Evolutionary conservation across 2,797 vertebrate species (phyloP), one percentile per base, ranked within the genome.

Genomic region (Potorous gilbertii): DNA sequence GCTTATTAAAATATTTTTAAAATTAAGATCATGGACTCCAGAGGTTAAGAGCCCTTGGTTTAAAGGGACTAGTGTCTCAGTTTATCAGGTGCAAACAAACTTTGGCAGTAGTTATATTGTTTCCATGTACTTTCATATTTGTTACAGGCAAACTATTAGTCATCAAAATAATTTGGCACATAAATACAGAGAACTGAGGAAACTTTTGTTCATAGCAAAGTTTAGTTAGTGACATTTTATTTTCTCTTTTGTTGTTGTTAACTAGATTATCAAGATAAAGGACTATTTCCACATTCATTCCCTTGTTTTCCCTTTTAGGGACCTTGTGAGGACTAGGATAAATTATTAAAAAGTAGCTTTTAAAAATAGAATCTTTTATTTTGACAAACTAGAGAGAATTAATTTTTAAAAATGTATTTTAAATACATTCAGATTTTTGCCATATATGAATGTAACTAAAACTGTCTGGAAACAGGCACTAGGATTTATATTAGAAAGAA

Each of bases 241-340:
- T 92, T 96, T 93, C 28, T 93, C 91, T 90, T 94, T 55, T 93
- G 95, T 94, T 94, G 93, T 54, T 9, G 87, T 91, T 93, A 55
- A 56, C 4, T 50, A 54, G 96, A 81, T 54, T 95, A 92, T 96
- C 94, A 95, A 93, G 92, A 93, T 91, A 91, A 97, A 54, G 55
- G 91, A 14, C 56, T 94, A 56, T 8, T 46, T 50, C 40, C 74
- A 81, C 74, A 10, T 46, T 46, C 74, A 81, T 81, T 81, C 40
- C 11, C 74, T 87, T 87, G 21, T 87, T 50, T 50, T 27, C 21
- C 24, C 74, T 50, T 87, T 87, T 87, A 87, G 6, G 40, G 9
- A 9, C 2, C 2, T 81, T 81, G 18, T 81, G n/a, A 46, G 21
- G 40, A 24, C 74, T 50, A 46, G 74, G 40, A 46, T 46, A 81